Conservation (phyloP, 2,113 vertebrate species). For the Dunckerocampus dactyliophorus region DNA sequence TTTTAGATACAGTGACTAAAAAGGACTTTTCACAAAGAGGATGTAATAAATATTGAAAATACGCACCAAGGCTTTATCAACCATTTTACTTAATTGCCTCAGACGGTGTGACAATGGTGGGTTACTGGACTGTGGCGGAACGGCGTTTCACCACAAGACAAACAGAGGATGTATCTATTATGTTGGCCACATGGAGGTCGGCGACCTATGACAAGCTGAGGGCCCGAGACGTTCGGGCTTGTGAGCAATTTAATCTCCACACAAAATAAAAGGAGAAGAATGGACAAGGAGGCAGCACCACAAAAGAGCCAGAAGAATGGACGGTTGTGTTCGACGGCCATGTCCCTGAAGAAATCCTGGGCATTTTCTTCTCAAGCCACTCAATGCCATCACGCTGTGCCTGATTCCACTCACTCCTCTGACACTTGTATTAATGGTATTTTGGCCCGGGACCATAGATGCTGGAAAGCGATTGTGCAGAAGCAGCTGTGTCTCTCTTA, state of each 20-base stretch:
- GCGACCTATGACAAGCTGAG: slow-evolving; percentile 84
- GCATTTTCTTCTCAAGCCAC: slow-evolving; percentile 79
- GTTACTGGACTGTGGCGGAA: slow-evolving; percentile 88
- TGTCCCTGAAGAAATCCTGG: slow-evolving; percentile 80
- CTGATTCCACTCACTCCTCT: slow-evolving; percentile 80
- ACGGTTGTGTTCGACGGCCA: slow-evolving; percentile 74
- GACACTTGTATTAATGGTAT: slow-evolving; percentile 95
- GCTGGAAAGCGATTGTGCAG: slow-evolving; percentile 82
- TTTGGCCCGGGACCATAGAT: slow-evolving; percentile 82
- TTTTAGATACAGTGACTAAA: slow-evolving; percentile 73
- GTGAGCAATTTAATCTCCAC: slow-evolving; percentile 99
- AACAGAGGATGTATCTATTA: slow-evolving; percentile 94
- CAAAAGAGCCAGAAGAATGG: slow-evolving; percentile 86
- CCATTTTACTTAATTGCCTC: slow-evolving; percentile 97
- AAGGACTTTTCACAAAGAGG: slow-evolving; percentile 64
- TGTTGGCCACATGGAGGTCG: slow-evolving; percentile 83
- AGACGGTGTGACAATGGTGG: slow-evolving; percentile 84
- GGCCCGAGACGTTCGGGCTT: slow-evolving; percentile 87
- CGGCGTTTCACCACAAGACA: slow-evolving; percentile 69
- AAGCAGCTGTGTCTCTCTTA: slow-evolving; percentile 82
- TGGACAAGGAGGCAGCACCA: slow-evolving; percentile 68
- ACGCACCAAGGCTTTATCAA: slow-evolving; percentile 69
- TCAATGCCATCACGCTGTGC: slow-evolving; percentile 64
- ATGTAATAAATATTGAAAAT: slow-evolving; percentile 83
- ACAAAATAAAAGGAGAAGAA: slow-evolving; percentile 83